phyloP scores from a whole-genome alignment of 2,888 invertebrate species.

The Mechanitis messenoides region DNA sequence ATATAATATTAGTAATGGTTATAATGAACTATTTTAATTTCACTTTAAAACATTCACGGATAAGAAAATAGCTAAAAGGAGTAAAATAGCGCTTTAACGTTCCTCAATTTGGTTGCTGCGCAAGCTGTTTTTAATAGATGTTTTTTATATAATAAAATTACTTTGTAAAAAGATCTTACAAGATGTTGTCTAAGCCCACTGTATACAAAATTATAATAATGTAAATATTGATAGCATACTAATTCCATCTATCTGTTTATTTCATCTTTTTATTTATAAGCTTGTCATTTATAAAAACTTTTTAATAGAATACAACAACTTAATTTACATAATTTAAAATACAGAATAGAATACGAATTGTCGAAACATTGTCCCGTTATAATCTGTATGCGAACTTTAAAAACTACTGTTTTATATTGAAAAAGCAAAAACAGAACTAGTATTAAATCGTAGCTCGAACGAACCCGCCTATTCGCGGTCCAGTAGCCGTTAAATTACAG shows the following conservation, averaged over 20 bases:
- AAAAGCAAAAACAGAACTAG: slow-evolving; percentile 1
- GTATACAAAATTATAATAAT: not conserved
- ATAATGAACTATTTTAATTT: not conserved
- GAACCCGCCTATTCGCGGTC: slow-evolving; percentile 13
- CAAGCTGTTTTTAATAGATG: not conserved
- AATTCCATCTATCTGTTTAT: too few relatives aligned
- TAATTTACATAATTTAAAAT: too few relatives aligned
- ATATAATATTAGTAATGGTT: not conserved
- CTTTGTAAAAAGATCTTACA: too few relatives aligned
- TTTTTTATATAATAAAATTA: not conserved
- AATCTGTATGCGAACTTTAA: too few relatives aligned
- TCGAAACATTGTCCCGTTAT: not conserved
- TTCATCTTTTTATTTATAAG: too few relatives aligned
- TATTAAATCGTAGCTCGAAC: slow-evolving; percentile 3
- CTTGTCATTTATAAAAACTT: too few relatives aligned
- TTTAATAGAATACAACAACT: too few relatives aligned
- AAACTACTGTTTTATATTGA: not conserved
- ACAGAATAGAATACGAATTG: too few relatives aligned
- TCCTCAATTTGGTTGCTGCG: not conserved
- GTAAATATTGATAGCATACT: not conserved
- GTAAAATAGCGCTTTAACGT: not conserved
- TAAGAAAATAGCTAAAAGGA: slow-evolving; percentile 2
- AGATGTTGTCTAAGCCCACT: too few relatives aligned
- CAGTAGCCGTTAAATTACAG: slow-evolving; percentile 33
- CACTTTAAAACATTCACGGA: not conserved